Evolutionary conservation across 2,113 vertebrate genomes (phyloP).

Genomic region (Orthonyx spaldingii): DNA sequence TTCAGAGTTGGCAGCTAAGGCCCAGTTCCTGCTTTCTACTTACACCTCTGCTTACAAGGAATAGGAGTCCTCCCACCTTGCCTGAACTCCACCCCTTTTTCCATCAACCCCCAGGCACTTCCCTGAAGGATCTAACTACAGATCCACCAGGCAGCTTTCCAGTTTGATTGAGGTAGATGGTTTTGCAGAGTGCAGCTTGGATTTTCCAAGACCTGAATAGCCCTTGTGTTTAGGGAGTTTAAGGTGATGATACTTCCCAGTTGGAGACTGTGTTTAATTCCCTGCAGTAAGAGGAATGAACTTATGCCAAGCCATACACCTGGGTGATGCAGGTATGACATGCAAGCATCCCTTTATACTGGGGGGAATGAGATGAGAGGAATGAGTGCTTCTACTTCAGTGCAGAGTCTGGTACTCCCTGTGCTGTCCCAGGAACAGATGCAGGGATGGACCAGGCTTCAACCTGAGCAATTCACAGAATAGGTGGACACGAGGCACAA

Average conservation of each 20-base stretch:
- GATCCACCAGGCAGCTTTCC: background rate
- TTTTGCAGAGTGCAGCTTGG: background rate
- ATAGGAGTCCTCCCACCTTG: background rate
- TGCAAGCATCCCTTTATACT: background rate
- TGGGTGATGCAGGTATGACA: background rate
- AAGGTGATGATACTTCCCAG: background rate
- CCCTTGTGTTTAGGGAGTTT: background rate
- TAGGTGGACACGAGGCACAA: background rate
- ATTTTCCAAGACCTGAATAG: background rate
- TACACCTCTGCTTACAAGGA: background rate
- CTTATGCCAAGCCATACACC: background rate
- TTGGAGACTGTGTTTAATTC: background rate
- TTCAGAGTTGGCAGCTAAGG: background rate
- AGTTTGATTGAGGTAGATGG: background rate
- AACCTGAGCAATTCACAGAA: background rate
- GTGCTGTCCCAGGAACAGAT: background rate
- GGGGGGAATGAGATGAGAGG: background rate
- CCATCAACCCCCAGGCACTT: background rate
- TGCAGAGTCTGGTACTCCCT: background rate
- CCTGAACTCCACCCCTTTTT: background rate
- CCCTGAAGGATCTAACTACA: background rate
- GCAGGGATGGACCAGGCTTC: background rate
- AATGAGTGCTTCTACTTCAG: background rate
- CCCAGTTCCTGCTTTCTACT: background rate
- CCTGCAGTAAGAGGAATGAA: background rate